Base-by-base conservation (phyloP, 2,113 vertebrate species). In the Zapus hudsonius region DNA sequence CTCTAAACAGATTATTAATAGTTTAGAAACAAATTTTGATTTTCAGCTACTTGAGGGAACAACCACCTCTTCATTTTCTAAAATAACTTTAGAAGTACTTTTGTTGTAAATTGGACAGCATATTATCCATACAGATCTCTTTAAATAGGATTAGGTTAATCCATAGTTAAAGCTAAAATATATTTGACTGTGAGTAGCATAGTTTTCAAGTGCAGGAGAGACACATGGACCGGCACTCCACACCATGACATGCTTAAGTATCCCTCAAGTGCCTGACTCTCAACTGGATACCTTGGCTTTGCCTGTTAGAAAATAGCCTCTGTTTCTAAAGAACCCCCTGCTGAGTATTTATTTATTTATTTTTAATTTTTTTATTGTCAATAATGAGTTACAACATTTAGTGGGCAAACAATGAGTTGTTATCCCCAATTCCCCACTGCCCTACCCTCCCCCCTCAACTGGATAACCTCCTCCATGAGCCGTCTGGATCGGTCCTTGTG, bases 121-220 rank as follows among this genome's bases (percentile, higher is more conserved):
- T 83, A 23, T 67, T 93, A 40, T 64, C 55, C 92, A 96, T 83
- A 92, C 27, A 90, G 40, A 86, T 42, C 27, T 93, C 88, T 92
- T 94, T 85, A 94, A 95, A 86, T 76, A 92, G 61, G 85, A 80
- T 94, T 93, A 95, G 36, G 29, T 91, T 95, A 84, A 92, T 91
- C 70, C 52, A 67, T 3, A 36, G 70, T 95, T 84, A 94, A 93
- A 25, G 3, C 93, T 92, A 79, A 92, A 92, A 96, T 95, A 59
- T 73, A 84, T 78, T 84, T 91, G 47, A 66, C 52, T 94, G 47
- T 92, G 27, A 31, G 19, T 42, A 96, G 63, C 64, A 44, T 87
- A 79, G 87, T 76, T 44, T 92, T 78, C 89, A 87, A 96, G 90
- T 90, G 55, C 87, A 55, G 81, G 67, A 85, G 27, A 88, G 31